These are phyloP conservation scores for Porites lobata DNA, from an alignment of 92 coral and sea anemone genomes.

Conservation along the genomic window DNA sequence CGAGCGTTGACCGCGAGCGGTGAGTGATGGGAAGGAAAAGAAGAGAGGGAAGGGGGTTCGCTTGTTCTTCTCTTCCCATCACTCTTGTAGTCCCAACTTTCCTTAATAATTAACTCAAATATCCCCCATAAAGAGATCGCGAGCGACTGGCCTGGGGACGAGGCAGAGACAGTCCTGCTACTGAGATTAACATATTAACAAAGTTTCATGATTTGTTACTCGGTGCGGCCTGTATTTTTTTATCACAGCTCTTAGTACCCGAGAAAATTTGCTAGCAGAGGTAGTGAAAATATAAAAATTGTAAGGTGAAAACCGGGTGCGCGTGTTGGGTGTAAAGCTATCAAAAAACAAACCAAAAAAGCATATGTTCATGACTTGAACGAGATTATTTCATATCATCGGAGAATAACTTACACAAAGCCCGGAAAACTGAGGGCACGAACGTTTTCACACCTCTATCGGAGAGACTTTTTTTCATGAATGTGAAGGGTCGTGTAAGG, in stretches of 20 bases:
- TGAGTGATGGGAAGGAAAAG: background rate
- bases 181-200: background rate
- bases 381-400: slow-evolving; percentile 5
- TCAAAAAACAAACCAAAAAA: background rate
- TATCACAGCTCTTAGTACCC: too few relatives aligned
- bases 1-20: background rate
- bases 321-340: background rate
- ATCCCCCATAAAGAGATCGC: background rate
- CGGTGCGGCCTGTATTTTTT: too few relatives aligned
- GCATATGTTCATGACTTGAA: background rate
- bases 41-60: background rate
- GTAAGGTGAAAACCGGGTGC: background rate
- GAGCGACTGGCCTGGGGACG: too few relatives aligned
- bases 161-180: background rate
- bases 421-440: background rate
- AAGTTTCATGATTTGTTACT: too few relatives aligned
- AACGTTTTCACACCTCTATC: background rate
- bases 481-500: background rate
- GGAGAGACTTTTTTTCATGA: background rate
- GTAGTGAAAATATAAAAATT: too few relatives aligned
- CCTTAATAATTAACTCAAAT: background rate
- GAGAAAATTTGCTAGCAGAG: too few relatives aligned
- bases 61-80: background rate
- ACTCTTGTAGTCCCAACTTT: background rate
- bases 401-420: background rate